These are phyloP conservation scores for Asteroscopus sphinx DNA, from an alignment of 2,888 invertebrate genomes.

Conservation along the genomic window DNA sequence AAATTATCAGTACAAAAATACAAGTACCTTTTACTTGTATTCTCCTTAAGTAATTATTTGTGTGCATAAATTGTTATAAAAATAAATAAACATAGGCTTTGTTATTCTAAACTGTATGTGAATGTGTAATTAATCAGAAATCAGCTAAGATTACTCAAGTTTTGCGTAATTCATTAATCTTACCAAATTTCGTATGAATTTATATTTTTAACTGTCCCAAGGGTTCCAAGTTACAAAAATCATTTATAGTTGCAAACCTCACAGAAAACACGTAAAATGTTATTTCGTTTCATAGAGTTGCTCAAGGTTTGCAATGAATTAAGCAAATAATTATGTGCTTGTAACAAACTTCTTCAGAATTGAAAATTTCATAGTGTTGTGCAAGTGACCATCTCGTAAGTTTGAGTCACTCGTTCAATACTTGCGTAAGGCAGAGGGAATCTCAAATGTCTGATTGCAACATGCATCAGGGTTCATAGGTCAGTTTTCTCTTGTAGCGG, in stretches of 20 bases:
- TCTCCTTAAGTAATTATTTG: no score
- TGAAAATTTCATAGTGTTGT: constrained; percentile 54
- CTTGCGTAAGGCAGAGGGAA: constrained; percentile 64
- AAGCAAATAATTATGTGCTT: not conserved
- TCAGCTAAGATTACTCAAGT: not conserved
- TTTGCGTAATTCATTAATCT: not conserved
- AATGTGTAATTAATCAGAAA: not conserved
- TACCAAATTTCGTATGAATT: not conserved
- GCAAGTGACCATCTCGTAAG: constrained; percentile 51
- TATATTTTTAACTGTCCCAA: no score
- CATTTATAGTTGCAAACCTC: no score
- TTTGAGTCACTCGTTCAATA: constrained; percentile 28
- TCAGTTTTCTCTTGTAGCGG: constrained; percentile 80
- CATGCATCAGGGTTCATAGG: constrained; percentile 71
- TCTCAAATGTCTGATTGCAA: constrained; percentile 63
- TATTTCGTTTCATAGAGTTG: no score
- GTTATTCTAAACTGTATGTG: constrained; percentile 4
- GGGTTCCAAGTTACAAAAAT: no score
- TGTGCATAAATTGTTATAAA: no score
- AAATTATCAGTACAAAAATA: no score
- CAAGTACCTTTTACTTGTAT: no score
- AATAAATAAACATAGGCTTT: no score
- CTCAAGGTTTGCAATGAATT: not conserved
- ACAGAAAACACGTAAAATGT: not conserved
- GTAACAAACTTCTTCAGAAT: constrained; percentile 14